These are phyloP conservation scores for Homarus gammarus DNA, from an alignment of 2,888 invertebrate genomes.

Conservation along the genomic window DNA sequence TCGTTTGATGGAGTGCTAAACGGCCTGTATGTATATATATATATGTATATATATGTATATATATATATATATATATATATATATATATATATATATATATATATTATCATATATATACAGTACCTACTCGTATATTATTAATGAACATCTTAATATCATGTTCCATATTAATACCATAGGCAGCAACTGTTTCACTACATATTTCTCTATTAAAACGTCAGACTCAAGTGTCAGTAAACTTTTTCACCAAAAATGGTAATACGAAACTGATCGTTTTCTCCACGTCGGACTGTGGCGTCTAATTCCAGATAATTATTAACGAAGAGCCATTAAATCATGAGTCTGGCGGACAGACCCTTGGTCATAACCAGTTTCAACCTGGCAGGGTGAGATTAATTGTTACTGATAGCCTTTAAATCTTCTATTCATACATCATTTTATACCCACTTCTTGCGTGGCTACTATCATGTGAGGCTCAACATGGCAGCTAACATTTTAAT, in stretches of 20 bases:
- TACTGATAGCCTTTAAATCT: conserved; percentile 9
- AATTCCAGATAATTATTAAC: background rate
- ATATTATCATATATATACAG: too few relatives aligned
- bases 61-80: too few relatives aligned
- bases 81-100: too few relatives aligned
- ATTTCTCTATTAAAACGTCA: too few relatives aligned
- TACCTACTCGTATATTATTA: too few relatives aligned
- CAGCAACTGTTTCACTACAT: too few relatives aligned
- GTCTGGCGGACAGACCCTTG: background rate
- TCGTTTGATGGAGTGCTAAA: too few relatives aligned
- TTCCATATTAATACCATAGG: too few relatives aligned
- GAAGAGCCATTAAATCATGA: background rate
- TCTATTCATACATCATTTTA: background rate
- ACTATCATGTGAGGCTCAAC: background rate
- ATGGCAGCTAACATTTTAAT: background rate
- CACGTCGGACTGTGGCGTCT: background rate
- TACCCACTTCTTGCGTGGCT: background rate
- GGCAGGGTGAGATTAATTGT: background rate
- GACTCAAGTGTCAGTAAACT: too few relatives aligned
- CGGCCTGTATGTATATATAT: too few relatives aligned
- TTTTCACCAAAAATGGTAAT: background rate
- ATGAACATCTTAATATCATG: too few relatives aligned
- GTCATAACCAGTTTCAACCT: conserved; percentile 1
- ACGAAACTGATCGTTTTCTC: background rate
- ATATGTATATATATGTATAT: too few relatives aligned